Conservation (phyloP, 2,797 vertebrate species). For the Streptopelia turtur region DNA sequence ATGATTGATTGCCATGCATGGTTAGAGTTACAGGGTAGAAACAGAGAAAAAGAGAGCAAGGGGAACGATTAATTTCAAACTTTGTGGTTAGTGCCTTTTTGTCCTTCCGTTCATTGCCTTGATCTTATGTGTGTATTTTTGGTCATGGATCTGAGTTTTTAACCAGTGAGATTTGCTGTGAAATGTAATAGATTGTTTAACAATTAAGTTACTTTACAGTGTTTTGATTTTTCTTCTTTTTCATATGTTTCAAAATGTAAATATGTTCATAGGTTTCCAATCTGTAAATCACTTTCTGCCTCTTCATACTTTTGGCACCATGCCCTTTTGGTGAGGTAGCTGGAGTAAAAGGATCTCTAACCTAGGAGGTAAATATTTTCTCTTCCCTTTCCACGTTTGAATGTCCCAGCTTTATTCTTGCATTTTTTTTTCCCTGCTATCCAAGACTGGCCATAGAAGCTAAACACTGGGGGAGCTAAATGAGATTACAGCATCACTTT, state of each 20-base stretch:
- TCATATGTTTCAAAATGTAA: background rate
- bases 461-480: conserved; percentile 37
- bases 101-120: background rate
- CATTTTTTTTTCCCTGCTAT: background rate
- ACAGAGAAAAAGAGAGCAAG: background rate
- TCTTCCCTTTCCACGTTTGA: background rate
- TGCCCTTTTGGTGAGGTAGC: background rate
- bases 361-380: conserved; percentile 6
- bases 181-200: background rate
- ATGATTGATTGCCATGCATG: background rate
- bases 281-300: background rate
- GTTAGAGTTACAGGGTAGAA: background rate
- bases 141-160: background rate
- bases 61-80: background rate
- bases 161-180: background rate
- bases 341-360: background rate
- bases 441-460: background rate
- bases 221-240: background rate
- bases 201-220: background rate
- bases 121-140: background rate
- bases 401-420: background rate
- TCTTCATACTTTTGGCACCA: background rate
- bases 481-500: conserved; percentile 52
- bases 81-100: background rate
- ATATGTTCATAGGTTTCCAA: background rate